Conservation (phyloP, 2,888 invertebrate genomes). For the Elgonia sp. region DNA sequence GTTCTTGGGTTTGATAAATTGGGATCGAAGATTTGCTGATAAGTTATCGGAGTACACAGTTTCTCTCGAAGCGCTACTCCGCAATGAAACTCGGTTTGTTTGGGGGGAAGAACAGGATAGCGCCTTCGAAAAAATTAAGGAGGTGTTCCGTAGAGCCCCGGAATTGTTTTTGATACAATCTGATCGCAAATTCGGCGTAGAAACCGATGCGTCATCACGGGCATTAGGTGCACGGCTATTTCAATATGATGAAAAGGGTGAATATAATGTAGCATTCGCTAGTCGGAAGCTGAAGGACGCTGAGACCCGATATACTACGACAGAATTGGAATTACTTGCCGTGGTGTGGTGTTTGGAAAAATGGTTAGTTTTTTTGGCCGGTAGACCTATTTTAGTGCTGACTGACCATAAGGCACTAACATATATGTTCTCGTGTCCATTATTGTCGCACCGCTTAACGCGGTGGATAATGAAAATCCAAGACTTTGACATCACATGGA, state of each 20-base stretch:
- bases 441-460: constrained; percentile 6
- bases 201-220: constrained; percentile 27
- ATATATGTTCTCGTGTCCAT: constrained; percentile 27
- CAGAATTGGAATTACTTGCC: constrained; percentile 28
- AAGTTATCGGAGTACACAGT: not conserved
- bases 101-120: constrained; percentile 1
- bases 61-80: not conserved
- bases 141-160: no score
- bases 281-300: constrained; percentile 28
- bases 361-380: constrained; percentile 15
- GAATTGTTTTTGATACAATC: constrained; percentile 11
- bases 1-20: constrained; percentile 9
- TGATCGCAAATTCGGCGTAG: not conserved
- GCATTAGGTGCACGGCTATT: constrained; percentile 32
- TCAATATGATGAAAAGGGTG: constrained; percentile 26
- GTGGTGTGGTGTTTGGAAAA: constrained; percentile 40
- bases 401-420: constrained; percentile 46
- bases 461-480: constrained; percentile 44
- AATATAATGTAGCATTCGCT: constrained; percentile 23
- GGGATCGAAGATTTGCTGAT: constrained; percentile 4
- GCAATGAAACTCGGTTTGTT: not conserved
- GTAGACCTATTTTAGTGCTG: constrained; percentile 3
- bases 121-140: not conserved
- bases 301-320: constrained; percentile 36
- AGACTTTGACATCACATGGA: constrained; percentile 17